Percentiles rank a stretch among this genome's conserved stretches.
Evolutionary conservation across 2,888 invertebrate genomes (phyloP).

Genomic region (Pelosia muscerda): DNA sequence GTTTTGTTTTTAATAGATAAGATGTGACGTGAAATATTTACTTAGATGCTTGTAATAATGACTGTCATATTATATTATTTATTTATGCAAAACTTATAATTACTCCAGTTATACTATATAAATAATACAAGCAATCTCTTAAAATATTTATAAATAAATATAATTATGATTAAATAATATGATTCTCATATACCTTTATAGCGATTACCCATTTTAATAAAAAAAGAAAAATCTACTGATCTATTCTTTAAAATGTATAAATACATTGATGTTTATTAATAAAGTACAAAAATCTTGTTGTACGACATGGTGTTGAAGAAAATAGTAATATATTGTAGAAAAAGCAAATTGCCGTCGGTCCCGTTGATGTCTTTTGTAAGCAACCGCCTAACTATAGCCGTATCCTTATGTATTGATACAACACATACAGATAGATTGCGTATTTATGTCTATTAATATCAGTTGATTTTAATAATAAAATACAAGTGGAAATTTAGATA

Average conservation of each 20-base stretch:
- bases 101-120: too few species aligned
- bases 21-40: too few species aligned
- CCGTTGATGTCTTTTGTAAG: slow-evolving; percentile 81
- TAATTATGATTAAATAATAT: background rate
- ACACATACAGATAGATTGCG: background rate
- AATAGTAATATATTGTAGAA: background rate
- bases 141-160: background rate
- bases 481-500: background rate
- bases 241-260: background rate
- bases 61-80: too few species aligned
- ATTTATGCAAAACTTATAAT: too few species aligned
- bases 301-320: background rate
- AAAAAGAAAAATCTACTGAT: background rate
- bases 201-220: background rate
- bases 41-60: background rate
- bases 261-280: background rate
- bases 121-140: too few species aligned
- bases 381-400: slow-evolving; percentile 12
- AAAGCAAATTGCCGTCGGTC: slow-evolving; percentile 56
- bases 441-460: background rate
- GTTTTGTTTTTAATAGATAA: background rate
- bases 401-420: background rate
- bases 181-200: background rate
- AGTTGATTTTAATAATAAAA: background rate
- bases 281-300: background rate